These are phyloP conservation scores for Protophormia terraenovae DNA, from an alignment of 2,888 invertebrate genomes.

Conservation along the genomic window DNA sequence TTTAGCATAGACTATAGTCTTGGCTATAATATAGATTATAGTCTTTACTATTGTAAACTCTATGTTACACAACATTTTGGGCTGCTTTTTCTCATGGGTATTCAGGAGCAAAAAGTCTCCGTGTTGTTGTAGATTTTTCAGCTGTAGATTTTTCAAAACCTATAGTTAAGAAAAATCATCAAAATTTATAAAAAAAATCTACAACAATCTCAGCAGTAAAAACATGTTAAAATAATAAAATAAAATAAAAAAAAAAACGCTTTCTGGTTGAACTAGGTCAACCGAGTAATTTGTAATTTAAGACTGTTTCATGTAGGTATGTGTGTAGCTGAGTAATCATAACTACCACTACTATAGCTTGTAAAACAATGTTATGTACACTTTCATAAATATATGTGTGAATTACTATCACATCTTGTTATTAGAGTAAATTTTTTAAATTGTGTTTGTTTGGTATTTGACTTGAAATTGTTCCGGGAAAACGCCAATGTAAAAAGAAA, in stretches of 20 bases:
- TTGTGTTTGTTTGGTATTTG: neutral
- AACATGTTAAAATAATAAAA: conserved; percentile 1
- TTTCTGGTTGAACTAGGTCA: conserved; percentile 60
- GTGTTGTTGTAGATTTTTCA: neutral
- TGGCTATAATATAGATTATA: too few relatives aligned
- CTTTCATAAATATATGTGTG: neutral
- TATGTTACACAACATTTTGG: too few relatives aligned
- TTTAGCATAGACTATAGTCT: too few relatives aligned
- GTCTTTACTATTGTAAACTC: too few relatives aligned
- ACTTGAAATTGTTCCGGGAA: neutral
- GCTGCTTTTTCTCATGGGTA: too few relatives aligned
- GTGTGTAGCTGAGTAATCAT: neutral
- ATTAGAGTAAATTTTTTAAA: conserved; percentile 1
- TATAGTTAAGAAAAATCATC: neutral
- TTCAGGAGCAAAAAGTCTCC: neutral
- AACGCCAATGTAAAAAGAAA: neutral
- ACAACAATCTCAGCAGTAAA: neutral
- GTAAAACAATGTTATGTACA: neutral
- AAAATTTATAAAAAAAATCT: neutral
- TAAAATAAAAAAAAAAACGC: conserved; percentile 11
- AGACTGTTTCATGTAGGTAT: neutral
- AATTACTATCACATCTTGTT: neutral
- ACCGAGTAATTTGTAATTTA: conserved; percentile 60
- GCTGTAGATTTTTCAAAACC: neutral
- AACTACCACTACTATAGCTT: neutral